Percentiles rank a stretch among this genome's conserved stretches.
Conservation (phyloP, 2,113 vertebrate genomes). For the Pelusios castaneus region DNA sequence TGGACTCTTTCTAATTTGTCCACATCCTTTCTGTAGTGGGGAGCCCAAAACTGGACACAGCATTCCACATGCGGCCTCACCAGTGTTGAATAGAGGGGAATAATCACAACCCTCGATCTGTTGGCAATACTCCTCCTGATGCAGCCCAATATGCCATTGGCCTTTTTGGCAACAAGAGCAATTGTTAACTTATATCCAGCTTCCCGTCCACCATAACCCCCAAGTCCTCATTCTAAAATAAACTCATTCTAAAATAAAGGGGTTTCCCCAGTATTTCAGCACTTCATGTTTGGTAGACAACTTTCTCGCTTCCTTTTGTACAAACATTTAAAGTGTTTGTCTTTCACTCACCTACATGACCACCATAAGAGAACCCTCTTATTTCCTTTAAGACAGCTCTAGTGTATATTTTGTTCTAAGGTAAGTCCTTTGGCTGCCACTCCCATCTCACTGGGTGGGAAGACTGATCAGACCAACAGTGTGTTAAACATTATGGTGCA, state of each 20-base stretch:
- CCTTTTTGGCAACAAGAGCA: no score
- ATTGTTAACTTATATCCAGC: no score
- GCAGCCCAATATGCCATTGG: no score
- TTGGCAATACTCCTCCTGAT: no score
- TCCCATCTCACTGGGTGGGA: rapidly evolving
- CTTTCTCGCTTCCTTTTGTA: background rate
- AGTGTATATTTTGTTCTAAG: rapidly evolving
- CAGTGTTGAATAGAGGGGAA: no score
- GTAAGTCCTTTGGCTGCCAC: background rate
- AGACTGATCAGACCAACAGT: background rate
- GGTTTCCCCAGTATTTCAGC: background rate
- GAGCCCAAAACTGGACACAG: no score
- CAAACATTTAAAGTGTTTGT: background rate
- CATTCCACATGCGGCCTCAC: no score
- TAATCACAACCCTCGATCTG: no score
- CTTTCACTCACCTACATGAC: rapidly evolving
- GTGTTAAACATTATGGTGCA: background rate
- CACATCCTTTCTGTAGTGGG: no score
- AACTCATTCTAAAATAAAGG: background rate
- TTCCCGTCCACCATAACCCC: no score
- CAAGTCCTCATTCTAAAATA: no score
- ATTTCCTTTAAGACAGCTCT: background rate
- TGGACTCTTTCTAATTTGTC: no score
- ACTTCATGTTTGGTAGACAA: constrained; percentile 10
- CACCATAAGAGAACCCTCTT: background rate